A percentile compares a stretch with the other conserved stretches of the same genome.
Conservation (phyloP, 2,797 vertebrate species). For the Sardinella longiceps region DNA sequence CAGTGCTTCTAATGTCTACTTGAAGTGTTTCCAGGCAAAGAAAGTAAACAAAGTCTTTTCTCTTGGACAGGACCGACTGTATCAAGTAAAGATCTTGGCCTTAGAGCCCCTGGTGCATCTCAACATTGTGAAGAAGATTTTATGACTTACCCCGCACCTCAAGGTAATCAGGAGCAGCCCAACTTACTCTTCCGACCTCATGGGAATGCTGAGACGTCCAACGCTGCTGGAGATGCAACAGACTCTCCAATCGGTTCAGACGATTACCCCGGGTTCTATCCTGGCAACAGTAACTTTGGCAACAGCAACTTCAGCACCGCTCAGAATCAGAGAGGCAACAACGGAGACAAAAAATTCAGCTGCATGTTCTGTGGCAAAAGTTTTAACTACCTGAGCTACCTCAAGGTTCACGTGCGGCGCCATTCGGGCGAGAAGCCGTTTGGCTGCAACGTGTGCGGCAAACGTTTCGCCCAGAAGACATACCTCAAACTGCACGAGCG, state of each 20-base stretch:
- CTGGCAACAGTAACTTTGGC: slow-evolving; percentile 27
- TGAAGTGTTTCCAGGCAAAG: not conserved
- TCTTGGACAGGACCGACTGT: slow-evolving; percentile 29
- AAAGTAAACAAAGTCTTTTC: not conserved
- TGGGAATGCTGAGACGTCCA: not conserved
- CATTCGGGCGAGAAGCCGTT: slow-evolving; percentile 81
- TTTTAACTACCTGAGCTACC: slow-evolving; percentile 77
- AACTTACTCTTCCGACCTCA: slow-evolving; percentile 51
- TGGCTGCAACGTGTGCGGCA: slow-evolving; percentile 75
- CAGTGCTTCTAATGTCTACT: not conserved
- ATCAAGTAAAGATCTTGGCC: not conserved
- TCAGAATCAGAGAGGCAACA: slow-evolving; percentile 50
- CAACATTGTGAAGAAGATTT: slow-evolving; percentile 45
- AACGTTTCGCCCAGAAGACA: slow-evolving; percentile 78
- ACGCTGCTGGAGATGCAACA: slow-evolving; percentile 61
- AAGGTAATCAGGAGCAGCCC: slow-evolving; percentile 48
- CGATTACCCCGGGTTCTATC: slow-evolving; percentile 53
- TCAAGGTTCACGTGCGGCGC: slow-evolving; percentile 77
- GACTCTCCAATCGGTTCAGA: slow-evolving; percentile 60
- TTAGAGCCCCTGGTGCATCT: not conserved
- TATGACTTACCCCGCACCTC: slow-evolving; percentile 35
- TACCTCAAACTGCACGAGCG: slow-evolving; percentile 80
- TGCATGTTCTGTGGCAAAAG: slow-evolving; percentile 78
- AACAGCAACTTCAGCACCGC: slow-evolving; percentile 48
- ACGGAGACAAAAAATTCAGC: slow-evolving; percentile 69